Evolutionary conservation across 2,113 vertebrate species (phyloP).

Genomic region (Solea senegalensis): DNA sequence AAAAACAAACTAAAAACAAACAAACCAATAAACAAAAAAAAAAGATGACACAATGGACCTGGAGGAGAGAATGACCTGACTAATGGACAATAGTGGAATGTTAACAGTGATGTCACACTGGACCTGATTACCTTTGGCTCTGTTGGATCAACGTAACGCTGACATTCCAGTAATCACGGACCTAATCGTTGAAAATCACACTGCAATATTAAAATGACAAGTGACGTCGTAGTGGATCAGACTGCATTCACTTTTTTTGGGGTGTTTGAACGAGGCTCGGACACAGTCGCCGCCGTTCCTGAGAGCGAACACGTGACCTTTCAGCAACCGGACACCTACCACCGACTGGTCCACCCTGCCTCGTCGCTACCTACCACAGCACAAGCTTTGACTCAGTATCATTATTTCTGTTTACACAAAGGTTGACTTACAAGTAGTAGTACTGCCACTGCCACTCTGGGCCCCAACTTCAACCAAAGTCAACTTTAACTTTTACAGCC

Average conservation of each 20-base stretch:
- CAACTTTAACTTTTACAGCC: constrained; percentile 7
- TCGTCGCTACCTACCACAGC: constrained; percentile 44
- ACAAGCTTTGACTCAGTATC: constrained; percentile 55
- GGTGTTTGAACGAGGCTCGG: constrained; percentile 26
- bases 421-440: constrained; percentile 19
- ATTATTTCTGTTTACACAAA: constrained; percentile 37
- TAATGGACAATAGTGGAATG: constrained; percentile 29
- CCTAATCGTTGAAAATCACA: constrained; percentile 20
- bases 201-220: constrained; percentile 39
- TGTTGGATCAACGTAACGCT: constrained; percentile 32
- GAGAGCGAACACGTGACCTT: constrained; percentile 36
- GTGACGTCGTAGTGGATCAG: constrained; percentile 35
- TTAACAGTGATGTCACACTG: constrained; percentile 40
- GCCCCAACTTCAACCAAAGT: constrained; percentile 55
- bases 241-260: constrained; percentile 18
- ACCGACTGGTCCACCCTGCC: constrained; percentile 23
- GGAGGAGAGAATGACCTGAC: constrained; percentile 19
- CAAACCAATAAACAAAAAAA: constrained; percentile 5
- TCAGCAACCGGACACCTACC: constrained; percentile 15
- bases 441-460: constrained; percentile 56
- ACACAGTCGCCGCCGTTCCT: neutral
- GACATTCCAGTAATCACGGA: constrained; percentile 52
- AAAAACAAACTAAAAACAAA: constrained; percentile 12
- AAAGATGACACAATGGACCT: constrained; percentile 14
- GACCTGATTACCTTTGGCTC: constrained; percentile 28